Evolutionary conservation across 2,888 invertebrate species (phyloP), one percentile per base, ranked within the genome.

Genomic region (Oligia strigilis): DNA sequence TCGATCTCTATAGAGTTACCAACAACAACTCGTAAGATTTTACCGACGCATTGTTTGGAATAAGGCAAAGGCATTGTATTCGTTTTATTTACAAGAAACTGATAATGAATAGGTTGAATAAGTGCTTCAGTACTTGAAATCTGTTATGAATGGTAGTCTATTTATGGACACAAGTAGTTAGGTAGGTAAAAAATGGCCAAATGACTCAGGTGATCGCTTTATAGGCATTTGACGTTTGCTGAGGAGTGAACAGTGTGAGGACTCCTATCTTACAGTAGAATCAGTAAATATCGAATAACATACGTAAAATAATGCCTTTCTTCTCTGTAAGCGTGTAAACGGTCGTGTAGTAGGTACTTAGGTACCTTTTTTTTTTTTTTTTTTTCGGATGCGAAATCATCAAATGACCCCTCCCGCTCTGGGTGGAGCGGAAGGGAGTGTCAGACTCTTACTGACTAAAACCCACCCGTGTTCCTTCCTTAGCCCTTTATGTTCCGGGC

Each of bases 61-160:
- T 17, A 60, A 49, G n/a, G 82, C 62, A 75, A 66, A 58, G 36
- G 82, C 67, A 76, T 83, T 82, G 60, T 81, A 52, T 83, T 66
- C 58, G 64, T 36, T 83, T 29, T 65, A 77, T 81, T 75, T 71
- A 60, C 77, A 71, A 77, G 70, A 49, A 83, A 66, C 65, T 36
- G 81, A 43, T 75, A 52, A 82, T 69, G 75, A 82, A 76, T 64
- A 81, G 52, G 8, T 0, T 62, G 36, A 69, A 52, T 55, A 52
- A 71, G n/a, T 65, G 46, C 36, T 55, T 72, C 29, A 72, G 36
- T 79, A 29, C n/a, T 79, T 73, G 55, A 58, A 73, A 55, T 64
- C 52, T 70, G 49, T 17, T 17, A 46, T 64, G 64, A 81, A 79
- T 55, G n/a, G n/a, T n/a, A 65, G 65, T 49, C 64, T 58, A 49